A percentile compares a stretch with the other conserved stretches of the same genome.
Evolutionary conservation across 2,888 invertebrate genomes (phyloP).

Genomic region (Dryomyza anilis): DNA sequence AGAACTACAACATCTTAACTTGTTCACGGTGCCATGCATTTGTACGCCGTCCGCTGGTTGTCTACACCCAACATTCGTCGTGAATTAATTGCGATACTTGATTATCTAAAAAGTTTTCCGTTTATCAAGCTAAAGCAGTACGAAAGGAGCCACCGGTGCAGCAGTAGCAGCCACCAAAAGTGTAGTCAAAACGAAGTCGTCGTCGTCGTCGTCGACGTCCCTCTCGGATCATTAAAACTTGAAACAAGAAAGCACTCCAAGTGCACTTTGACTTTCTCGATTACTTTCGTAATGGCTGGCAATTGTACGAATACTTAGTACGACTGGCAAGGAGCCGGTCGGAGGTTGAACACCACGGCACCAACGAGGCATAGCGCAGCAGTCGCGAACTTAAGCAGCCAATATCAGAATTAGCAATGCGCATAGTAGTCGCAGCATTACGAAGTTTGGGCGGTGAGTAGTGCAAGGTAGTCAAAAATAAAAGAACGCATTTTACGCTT

Average conservation of each 20-base stretch:
- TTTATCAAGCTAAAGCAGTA: slow-evolving; percentile 31
- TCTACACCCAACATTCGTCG: slow-evolving; percentile 38
- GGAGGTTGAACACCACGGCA: no score
- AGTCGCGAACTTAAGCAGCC: no score
- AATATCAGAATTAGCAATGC: no score
- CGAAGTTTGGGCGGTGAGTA: no score
- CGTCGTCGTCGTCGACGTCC: slow-evolving; percentile 33
- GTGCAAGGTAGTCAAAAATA: no score
- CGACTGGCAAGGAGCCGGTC: neutral
- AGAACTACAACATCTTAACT: neutral
- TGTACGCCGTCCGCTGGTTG: slow-evolving; percentile 36
- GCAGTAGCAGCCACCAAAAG: neutral
- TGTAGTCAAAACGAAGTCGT: slow-evolving; percentile 17
- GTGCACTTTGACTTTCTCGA: slow-evolving; percentile 43
- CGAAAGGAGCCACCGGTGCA: neutral
- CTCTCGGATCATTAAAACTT: slow-evolving; percentile 40
- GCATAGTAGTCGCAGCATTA: no score
- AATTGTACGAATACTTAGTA: slow-evolving; percentile 24
- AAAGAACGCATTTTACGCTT: no score
- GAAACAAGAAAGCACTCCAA: slow-evolving; percentile 30
- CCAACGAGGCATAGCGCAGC: no score
- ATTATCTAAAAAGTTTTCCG: slow-evolving; percentile 43
- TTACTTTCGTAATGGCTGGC: slow-evolving; percentile 35
- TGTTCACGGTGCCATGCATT: slow-evolving; percentile 37
- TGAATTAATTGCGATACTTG: slow-evolving; percentile 46